A percentile compares a stretch with the other conserved stretches of the same genome.
Evolutionary conservation across 2,113 vertebrate genomes (phyloP).

Genomic region (Psophia crepitans): DNA sequence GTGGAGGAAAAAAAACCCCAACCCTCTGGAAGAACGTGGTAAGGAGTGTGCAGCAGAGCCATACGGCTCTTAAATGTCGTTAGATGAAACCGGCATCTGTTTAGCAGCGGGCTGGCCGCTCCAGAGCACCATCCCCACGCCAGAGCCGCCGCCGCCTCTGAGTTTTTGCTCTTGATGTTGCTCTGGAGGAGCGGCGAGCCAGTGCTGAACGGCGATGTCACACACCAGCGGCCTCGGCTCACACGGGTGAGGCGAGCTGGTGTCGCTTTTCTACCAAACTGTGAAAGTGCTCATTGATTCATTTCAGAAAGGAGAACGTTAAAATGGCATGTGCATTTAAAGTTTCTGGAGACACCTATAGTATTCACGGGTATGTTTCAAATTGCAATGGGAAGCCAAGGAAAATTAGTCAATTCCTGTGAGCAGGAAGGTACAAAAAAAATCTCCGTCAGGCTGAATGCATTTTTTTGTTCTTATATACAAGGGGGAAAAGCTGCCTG

Average conservation of each 20-base stretch:
- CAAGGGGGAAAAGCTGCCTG: not conserved
- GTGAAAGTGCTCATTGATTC: not conserved
- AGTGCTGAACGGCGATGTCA: not conserved
- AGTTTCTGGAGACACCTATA: not conserved
- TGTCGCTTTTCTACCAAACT: not conserved
- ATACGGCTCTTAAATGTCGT: rapidly evolving
- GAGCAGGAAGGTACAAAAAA: not conserved
- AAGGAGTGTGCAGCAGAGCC: not conserved
- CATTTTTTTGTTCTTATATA: not conserved
- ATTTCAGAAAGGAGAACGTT: not conserved
- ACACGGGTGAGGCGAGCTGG: rapidly evolving
- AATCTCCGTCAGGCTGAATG: not conserved
- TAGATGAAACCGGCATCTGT: not conserved
- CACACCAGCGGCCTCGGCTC: not conserved
- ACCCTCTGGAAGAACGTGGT: not conserved
- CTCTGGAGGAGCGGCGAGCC: rapidly evolving
- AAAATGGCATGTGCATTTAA: not conserved
- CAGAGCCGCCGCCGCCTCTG: not conserved
- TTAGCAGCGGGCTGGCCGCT: not conserved
- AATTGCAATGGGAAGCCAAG: constrained; percentile 18
- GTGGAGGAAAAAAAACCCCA: rapidly evolving
- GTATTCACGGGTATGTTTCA: not conserved
- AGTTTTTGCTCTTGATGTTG: rapidly evolving
- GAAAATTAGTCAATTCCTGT: constrained; percentile 37
- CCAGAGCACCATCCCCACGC: not conserved